Conservation (phyloP, 2,888 invertebrate genomes). For the Eupithecia tripunctaria region DNA sequence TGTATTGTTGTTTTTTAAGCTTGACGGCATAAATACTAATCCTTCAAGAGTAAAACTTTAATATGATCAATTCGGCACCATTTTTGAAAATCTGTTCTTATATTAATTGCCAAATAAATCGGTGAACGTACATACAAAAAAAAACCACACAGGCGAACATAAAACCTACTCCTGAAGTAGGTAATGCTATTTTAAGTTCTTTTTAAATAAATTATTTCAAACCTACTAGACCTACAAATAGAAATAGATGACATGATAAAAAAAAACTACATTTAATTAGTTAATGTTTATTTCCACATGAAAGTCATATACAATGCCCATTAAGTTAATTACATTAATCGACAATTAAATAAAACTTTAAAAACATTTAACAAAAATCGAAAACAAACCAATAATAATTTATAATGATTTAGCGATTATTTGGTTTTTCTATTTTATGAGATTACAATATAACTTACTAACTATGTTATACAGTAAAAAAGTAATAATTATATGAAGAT, state of each 20-base stretch:
- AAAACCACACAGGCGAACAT: no score
- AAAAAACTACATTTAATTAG: neutral
- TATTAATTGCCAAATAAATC: no score
- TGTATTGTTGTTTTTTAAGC: no score
- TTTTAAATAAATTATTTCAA: neutral
- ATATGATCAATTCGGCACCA: no score
- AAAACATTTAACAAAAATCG: conserved; percentile 42
- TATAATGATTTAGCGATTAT: conserved; percentile 46
- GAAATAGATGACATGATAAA: neutral
- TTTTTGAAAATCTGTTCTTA: no score
- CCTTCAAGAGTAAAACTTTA: no score
- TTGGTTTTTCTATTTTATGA: conserved; percentile 45
- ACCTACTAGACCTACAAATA: neutral
- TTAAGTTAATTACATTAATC: conserved; percentile 37
- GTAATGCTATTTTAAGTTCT: neutral
- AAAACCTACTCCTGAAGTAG: no score
- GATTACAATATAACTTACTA: conserved; percentile 39
- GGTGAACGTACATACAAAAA: no score
- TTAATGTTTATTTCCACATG: conserved; percentile 12
- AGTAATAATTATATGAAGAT: conserved; percentile 40
- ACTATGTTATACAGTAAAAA: conserved; percentile 49
- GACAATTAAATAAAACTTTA: conserved; percentile 45
- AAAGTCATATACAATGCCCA: conserved; percentile 43
- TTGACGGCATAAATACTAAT: no score
- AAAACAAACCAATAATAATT: conserved; percentile 49